A percentile compares a stretch with the other conserved stretches of the same genome.
Evolutionary conservation across 2,113 vertebrate species (phyloP).

Genomic region (Balaeniceps rex): DNA sequence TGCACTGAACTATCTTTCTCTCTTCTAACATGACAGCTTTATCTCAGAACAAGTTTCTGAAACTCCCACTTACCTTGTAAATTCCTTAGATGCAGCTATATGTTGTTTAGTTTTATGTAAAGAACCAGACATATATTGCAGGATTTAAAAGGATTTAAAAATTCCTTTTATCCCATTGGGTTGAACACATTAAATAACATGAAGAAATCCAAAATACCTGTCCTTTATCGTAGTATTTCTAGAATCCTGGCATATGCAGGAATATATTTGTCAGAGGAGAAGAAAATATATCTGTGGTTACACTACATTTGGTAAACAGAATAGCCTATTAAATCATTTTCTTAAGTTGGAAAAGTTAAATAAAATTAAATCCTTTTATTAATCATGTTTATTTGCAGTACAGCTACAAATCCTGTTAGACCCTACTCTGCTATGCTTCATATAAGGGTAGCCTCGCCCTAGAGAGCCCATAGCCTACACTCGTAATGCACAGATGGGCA

Average conservation of each 20-base stretch:
- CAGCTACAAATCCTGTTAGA: neutral
- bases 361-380: neutral
- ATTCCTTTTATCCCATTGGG: neutral
- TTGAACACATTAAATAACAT: neutral
- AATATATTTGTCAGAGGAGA: neutral
- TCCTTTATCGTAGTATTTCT: neutral
- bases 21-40: neutral
- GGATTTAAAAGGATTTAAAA: neutral
- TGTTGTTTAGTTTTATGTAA: neutral
- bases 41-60: conserved; percentile 18
- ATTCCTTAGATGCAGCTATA: neutral
- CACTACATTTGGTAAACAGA: neutral
- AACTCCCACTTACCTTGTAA: conserved; percentile 21
- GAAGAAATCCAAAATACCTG: neutral
- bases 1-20: neutral
- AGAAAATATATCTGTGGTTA: neutral
- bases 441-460: neutral
- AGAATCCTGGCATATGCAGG: neutral
- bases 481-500: neutral
- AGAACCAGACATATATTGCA: neutral
- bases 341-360: neutral
- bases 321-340: neutral
- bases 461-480: neutral
- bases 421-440: neutral
- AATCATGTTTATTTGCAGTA: neutral